phyloP scores from a whole-genome alignment of 2,797 vertebrate species.

The Gambelia wislizenii region DNA sequence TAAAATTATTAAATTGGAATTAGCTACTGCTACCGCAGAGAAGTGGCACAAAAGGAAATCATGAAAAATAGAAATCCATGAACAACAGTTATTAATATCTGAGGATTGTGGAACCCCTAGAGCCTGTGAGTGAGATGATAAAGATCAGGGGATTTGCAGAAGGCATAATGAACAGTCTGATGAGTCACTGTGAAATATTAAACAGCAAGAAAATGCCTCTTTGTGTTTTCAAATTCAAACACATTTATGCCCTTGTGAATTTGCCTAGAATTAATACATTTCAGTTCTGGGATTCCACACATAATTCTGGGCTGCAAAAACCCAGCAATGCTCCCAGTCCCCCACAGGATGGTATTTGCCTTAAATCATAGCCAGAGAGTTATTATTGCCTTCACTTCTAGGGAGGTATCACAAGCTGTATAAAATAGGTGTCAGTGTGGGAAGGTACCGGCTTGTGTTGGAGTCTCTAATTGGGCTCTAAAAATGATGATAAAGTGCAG shows the following conservation, averaged over 20 bases:
- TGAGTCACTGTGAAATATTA: constrained; percentile 16
- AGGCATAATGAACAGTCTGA: neutral
- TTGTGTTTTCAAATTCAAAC: constrained; percentile 4
- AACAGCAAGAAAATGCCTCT: neutral
- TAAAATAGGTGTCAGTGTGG: constrained; percentile 3
- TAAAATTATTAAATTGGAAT: neutral
- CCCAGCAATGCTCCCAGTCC: neutral
- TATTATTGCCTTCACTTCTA: neutral
- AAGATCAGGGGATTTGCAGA: neutral
- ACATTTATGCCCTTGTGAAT: neutral
- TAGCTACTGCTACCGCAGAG: neutral
- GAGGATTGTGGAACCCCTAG: neutral
- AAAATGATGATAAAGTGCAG: constrained; percentile 18
- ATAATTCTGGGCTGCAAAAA: neutral
- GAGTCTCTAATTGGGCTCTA: neutral
- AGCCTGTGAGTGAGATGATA: neutral
- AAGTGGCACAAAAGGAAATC: neutral
- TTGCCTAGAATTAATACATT: constrained; percentile 8
- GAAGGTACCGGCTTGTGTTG: neutral
- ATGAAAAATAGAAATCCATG: neutral
- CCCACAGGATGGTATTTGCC: neutral
- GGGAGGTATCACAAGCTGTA: neutral
- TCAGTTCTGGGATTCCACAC: neutral
- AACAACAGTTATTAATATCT: neutral
- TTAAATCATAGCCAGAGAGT: neutral